These are phyloP conservation scores for Drosophila mayri DNA, from an alignment of 1,140 invertebrate species.

Conservation along the genomic window DNA sequence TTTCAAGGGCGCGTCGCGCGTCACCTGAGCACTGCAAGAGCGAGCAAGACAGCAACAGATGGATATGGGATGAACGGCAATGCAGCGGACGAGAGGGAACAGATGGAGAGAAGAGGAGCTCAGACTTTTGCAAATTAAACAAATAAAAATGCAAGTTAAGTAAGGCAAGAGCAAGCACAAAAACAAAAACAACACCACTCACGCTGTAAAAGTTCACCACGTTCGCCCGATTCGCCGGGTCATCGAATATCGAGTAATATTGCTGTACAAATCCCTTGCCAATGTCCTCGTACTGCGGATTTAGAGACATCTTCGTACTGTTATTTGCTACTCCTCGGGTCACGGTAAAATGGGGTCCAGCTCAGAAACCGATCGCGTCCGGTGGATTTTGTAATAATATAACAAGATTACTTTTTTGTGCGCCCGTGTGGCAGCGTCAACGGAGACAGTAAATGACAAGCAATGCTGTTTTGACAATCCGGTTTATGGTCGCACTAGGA, in stretches of 20 bases:
- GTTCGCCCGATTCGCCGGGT: slow-evolving; percentile 91
- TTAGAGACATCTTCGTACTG: slow-evolving; percentile 89
- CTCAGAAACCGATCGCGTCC: slow-evolving; percentile 5
- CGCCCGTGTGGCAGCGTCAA: slow-evolving; percentile 1
- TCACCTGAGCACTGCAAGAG: slow-evolving; percentile 43
- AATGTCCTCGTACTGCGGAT: slow-evolving; percentile 95
- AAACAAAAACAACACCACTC: slow-evolving; percentile 85
- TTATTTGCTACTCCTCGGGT: neutral
- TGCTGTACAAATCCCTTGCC: slow-evolving; percentile 97
- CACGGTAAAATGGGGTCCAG: slow-evolving; percentile 8
- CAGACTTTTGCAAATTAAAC: neutral
- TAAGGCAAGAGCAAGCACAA: neutral
- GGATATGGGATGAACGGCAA: slow-evolving; percentile 2
- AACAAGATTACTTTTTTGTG: slow-evolving; percentile 8
- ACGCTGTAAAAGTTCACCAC: slow-evolving; percentile 97
- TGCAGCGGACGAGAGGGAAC: neutral
- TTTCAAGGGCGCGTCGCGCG: slow-evolving; percentile 58
- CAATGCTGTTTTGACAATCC: no score
- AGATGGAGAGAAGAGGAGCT: neutral
- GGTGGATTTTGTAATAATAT: slow-evolving; percentile 18
- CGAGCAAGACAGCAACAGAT: slow-evolving; percentile 22
- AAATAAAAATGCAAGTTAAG: neutral
- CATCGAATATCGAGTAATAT: slow-evolving; percentile 96
- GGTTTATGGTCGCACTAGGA: neutral
- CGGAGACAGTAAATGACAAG: neutral